Evolutionary conservation across 2,888 invertebrate species (phyloP), one percentile per base, ranked within the genome.

Genomic region (Ecdyonurus torrentis): DNA sequence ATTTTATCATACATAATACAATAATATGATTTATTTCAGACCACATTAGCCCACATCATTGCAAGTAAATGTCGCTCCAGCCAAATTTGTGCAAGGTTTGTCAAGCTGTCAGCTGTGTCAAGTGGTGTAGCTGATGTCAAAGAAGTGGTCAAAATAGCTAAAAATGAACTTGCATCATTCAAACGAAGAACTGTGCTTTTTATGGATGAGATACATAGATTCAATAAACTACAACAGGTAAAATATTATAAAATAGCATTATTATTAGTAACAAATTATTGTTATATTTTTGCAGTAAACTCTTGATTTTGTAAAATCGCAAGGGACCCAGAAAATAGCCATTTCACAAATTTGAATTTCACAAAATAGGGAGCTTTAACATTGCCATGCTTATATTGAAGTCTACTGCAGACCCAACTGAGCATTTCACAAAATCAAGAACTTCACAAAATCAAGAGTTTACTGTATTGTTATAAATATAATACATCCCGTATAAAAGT

Each of bases 181-280:
- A 83, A 82, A 67, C 79, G 83, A 64, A 81, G 81, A 68, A 90
- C 90, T 23, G 79, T 91, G 25, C 75, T 91, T 19, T 91, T 91
- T 70, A 85, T 91, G 83, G 91, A 91, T 78, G 90, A 91, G 77
- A 89, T 91, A 69, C 91, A 91, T 73, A 81, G 90, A 62, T 91
- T 91, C 71, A 91, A 90, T 73, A 91, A 90, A 75, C 75, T 82
- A 23, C 91, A 91, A 70, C 91, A 91, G 73, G 77, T 75, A 65
- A 50, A 23, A n/a, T n/a, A n/a, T n/a, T n/a, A n/a, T n/a, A n/a
- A n/a, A 7, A 5, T n/a, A 18, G 15, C 3, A 59, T 22, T 7
- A 7, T 19, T 15, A n/a, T 59, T 20, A 15, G 10, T 10, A n/a
- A 10, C 18, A n/a, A 10, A 3, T 55, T n/a, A 10, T n/a, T 5